phyloP scores from a whole-genome alignment of 1,140 invertebrate genomes.

The Uloborus diversus region DNA sequence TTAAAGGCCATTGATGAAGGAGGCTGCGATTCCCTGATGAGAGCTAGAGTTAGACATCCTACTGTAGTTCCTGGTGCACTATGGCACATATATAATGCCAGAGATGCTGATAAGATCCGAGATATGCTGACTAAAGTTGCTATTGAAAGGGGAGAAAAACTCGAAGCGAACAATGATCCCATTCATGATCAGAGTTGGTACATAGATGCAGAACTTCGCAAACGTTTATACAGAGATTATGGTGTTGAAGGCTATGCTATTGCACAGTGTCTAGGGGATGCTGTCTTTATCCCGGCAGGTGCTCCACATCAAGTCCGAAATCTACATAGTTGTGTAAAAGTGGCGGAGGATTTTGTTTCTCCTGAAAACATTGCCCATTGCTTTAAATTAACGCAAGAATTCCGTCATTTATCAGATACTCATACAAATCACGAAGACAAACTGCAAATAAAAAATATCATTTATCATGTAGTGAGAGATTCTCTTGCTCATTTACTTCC shows the following conservation, averaged over 20 bases:
- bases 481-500: slow-evolving; percentile 76
- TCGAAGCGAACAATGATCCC: slow-evolving; percentile 93
- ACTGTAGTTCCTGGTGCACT: slow-evolving; percentile 89
- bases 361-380: slow-evolving; percentile 97
- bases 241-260: slow-evolving; percentile 94
- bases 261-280: slow-evolving; percentile 96
- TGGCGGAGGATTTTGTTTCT: slow-evolving; percentile 97
- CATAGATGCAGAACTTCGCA: slow-evolving; percentile 84
- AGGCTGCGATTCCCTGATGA: slow-evolving; percentile 88
- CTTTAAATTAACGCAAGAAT: slow-evolving; percentile 95
- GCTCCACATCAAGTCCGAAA: slow-evolving; percentile 96
- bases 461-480: slow-evolving; percentile 97
- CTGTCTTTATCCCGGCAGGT: slow-evolving; percentile 96
- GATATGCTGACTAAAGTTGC: slow-evolving; percentile 85
- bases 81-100: slow-evolving; percentile 96
- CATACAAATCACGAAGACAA: slow-evolving; percentile 99
- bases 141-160: slow-evolving; percentile 82
- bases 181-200: slow-evolving; percentile 98
- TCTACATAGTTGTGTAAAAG: slow-evolving; percentile 96
- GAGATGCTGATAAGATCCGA: slow-evolving; percentile 94
- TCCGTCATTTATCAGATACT: slow-evolving; percentile 89
- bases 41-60: slow-evolving; percentile 78
- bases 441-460: slow-evolving; percentile 94
- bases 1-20: slow-evolving; percentile 89
- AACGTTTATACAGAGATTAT: slow-evolving; percentile 89